Evolutionary conservation across 2,113 vertebrate genomes (phyloP).

Genomic region (Galeopterus variegatus): DNA sequence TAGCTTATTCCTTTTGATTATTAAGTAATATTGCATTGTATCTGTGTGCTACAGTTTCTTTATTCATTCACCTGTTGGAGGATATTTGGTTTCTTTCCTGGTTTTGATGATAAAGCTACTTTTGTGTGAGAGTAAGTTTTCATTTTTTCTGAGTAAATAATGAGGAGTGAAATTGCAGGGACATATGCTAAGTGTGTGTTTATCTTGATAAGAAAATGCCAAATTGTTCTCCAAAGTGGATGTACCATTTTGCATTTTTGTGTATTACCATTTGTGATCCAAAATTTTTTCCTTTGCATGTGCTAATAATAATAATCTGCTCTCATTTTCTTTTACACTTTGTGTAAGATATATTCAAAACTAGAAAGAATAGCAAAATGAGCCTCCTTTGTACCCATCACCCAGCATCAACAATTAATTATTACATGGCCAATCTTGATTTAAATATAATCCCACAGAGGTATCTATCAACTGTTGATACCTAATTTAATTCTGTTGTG

Average conservation of each 20-base stretch:
- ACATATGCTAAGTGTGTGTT: not conserved
- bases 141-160: not conserved
- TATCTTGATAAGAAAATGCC: conserved; percentile 3
- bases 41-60: not conserved
- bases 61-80: not conserved
- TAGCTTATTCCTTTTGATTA: not conserved
- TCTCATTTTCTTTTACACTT: conserved; percentile 44
- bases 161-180: not conserved
- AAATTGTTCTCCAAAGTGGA: conserved; percentile 12
- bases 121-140: conserved; percentile 13
- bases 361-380: not conserved
- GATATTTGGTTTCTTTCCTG: conserved; percentile 17
- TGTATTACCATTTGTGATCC: not conserved
- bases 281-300: not conserved
- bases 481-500: not conserved
- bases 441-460: not conserved
- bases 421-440: not conserved
- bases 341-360: conserved; percentile 13
- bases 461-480: not conserved
- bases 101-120: not conserved
- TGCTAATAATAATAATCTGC: not conserved
- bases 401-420: not conserved
- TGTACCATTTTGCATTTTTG: not conserved
- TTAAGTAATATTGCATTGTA: not conserved
- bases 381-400: not conserved